Base-by-base conservation (phyloP, 2,797 vertebrate genomes). In the Potorous gilbertii region DNA sequence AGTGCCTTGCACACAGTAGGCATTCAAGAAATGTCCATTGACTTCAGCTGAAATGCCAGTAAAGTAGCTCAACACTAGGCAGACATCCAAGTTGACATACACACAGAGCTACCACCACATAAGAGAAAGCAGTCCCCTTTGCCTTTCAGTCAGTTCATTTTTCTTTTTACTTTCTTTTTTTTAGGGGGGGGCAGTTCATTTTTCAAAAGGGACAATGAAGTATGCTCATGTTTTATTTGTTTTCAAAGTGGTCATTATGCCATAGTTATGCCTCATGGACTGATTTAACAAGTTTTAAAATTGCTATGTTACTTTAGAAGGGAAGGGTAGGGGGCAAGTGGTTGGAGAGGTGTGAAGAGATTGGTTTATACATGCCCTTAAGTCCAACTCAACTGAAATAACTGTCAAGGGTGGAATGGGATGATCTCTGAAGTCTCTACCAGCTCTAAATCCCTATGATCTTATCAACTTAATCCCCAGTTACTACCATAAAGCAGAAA, bases 181-280 rank as follows among this genome's bases (percentile, higher is more conserved):
- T 57, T 57, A 29, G 28, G 93, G 66, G 90, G 28, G 92, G 87
- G 90, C 59, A 11, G 21, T 96, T 46, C 56, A 92, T 93, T 92
- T 97, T 97, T 96, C 93, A 95, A 90, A 96, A 96, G 94, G 55
- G 59, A 93, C 91, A 62, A 94, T 57, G 91, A 96, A 92, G 95
- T 96, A 96, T 90, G 94, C 92, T 66, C 21, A 40, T 66, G 93
- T 94, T 97, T 96, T 96, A 95, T 97, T 97, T 96, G 95, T 90
- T 91, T 95, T 91, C 90, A 96, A 97, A 96, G 91, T 95, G 90
- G 93, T n/a, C 0, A 13, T 92, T 97, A 97, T 97, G 96, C 93
- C 96, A 94, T 94, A 96, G 95, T 95, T 97, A 95, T 93, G 56
- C 81, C 91, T 92, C 94, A 92, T 94, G 94, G 91, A 66, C 95